Percentiles rank a stretch among this genome's conserved stretches.
phyloP scores from a whole-genome alignment of 2,797 vertebrate genomes.

The Myotis vivesi region DNA sequence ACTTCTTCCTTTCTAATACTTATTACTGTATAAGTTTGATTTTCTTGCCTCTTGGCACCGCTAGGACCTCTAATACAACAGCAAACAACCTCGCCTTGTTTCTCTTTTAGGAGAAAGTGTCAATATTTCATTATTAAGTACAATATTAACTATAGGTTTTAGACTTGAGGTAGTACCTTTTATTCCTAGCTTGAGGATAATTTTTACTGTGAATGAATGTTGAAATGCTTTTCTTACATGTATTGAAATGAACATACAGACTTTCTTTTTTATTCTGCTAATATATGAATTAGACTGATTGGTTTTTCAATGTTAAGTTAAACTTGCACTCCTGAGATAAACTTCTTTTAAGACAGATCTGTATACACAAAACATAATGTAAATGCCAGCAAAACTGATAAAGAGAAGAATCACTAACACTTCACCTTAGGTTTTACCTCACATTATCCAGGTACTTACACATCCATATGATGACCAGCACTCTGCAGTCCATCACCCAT shows the following conservation, averaged over 20 bases:
- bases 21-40: not conserved
- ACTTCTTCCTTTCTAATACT: not conserved
- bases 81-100: not conserved
- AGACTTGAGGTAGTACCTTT: slow-evolving; percentile 51
- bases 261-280: slow-evolving; percentile 35
- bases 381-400: not conserved
- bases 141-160: not conserved
- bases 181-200: not conserved
- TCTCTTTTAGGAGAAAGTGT: not conserved
- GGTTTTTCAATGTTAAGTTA: slow-evolving; percentile 1
- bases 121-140: slow-evolving; percentile 13
- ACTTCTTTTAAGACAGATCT: not conserved
- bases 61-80: not conserved
- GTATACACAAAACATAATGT: not conserved
- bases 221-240: slow-evolving; percentile 17
- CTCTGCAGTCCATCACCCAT: slow-evolving; percentile 98
- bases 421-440: not conserved
- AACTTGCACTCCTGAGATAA: slow-evolving; percentile 4
- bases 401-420: not conserved
- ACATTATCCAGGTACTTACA: slow-evolving; percentile 87
- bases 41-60: not conserved
- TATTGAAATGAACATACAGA: not conserved
- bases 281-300: not conserved
- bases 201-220: not conserved
- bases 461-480: slow-evolving; percentile 99